These are phyloP conservation scores for Leucopsar rothschildi DNA, from an alignment of 2,113 vertebrate species.

Conservation along the genomic window DNA sequence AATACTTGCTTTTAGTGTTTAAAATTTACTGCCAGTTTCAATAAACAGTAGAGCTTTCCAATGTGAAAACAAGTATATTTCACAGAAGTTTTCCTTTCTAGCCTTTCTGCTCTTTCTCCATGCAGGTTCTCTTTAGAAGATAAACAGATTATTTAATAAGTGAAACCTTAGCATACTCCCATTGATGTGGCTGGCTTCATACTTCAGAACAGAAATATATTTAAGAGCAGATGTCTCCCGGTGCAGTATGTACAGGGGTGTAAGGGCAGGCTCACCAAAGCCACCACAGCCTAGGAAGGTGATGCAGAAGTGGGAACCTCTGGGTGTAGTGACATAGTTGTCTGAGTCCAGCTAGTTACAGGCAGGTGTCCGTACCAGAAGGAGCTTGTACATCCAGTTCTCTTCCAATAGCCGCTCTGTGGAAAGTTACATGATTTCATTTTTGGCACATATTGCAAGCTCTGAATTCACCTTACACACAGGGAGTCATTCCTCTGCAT, in stretches of 20 bases:
- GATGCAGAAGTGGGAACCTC: background rate
- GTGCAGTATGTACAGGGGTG: background rate
- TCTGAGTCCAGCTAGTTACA: background rate
- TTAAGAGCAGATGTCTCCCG: background rate
- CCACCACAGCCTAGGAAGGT: background rate
- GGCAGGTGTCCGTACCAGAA: constrained; percentile 27
- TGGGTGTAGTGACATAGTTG: background rate
- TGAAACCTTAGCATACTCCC: background rate
- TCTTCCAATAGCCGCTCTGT: background rate
- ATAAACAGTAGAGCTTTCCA: constrained; percentile 46
- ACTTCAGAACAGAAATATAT: background rate
- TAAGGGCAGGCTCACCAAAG: background rate
- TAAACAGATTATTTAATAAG: background rate
- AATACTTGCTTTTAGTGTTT: constrained; percentile 36
- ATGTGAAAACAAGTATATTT: background rate
- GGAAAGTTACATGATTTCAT: constrained; percentile 45
- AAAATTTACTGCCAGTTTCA: constrained; percentile 40
- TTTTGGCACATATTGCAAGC: background rate
- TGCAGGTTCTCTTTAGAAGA: background rate
- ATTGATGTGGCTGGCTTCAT: background rate
- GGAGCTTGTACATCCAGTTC: constrained; percentile 40
- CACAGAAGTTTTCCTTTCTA: background rate
- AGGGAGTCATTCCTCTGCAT: constrained; percentile 46
- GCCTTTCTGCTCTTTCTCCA: background rate
- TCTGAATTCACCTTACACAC: constrained; percentile 41